Conservation (phyloP, 2,888 invertebrate genomes). For the Tachina fera region DNA sequence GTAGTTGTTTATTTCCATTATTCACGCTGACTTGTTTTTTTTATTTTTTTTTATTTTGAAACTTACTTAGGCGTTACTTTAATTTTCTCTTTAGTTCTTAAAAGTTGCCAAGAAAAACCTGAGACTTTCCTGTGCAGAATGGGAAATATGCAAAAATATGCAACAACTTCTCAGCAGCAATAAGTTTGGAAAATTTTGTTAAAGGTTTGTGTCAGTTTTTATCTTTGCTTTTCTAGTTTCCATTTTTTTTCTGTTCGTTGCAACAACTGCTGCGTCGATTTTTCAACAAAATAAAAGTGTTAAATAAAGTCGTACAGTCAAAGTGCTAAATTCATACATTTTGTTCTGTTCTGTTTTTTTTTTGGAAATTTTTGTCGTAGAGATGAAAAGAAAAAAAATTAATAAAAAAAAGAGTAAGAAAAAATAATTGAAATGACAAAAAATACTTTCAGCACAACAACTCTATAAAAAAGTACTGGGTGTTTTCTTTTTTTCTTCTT, state of each 20-base stretch:
- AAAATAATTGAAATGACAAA: slow-evolving; percentile 36
- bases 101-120: slow-evolving; percentile 54
- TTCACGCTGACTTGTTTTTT: slow-evolving; percentile 38
- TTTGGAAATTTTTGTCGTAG: slow-evolving; percentile 1
- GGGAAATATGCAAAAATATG: slow-evolving; percentile 65
- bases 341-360: neutral
- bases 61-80: slow-evolving; percentile 69
- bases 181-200: slow-evolving; percentile 49
- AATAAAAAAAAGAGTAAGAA: neutral
- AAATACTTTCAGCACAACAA: slow-evolving; percentile 60
- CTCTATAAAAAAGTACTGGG: slow-evolving; percentile 59
- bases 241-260: neutral
- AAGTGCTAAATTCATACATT: slow-evolving; percentile 68
- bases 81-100: slow-evolving; percentile 57
- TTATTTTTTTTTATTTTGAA: slow-evolving; percentile 21
- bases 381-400: neutral
- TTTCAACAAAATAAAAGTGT: slow-evolving; percentile 68
- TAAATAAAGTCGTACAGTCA: slow-evolving; percentile 70
- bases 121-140: slow-evolving; percentile 34
- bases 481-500: slow-evolving; percentile 1
- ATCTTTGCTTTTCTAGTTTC: slow-evolving; percentile 27
- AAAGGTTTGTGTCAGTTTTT: slow-evolving; percentile 46
- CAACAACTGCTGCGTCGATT: slow-evolving; percentile 38
- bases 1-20: slow-evolving; percentile 51
- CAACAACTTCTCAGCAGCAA: slow-evolving; percentile 58